Evolutionary conservation across 2,888 invertebrate species (phyloP).

Genomic region (Rhogogaster chlorosoma): DNA sequence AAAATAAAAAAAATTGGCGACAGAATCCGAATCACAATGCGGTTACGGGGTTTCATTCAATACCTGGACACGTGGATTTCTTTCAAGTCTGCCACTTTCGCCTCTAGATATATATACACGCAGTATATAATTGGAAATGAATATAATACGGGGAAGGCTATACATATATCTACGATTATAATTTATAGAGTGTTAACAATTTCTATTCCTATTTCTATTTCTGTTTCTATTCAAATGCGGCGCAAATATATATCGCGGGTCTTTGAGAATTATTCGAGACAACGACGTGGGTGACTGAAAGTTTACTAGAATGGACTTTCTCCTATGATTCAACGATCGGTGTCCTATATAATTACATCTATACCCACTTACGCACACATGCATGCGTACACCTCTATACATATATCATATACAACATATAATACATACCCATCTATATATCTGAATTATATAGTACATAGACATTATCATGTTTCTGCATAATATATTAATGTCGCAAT

Average conservation of each 20-base stretch:
- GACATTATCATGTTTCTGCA: background rate
- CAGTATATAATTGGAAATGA: background rate
- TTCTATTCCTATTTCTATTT: slow-evolving; percentile 21
- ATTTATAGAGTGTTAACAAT: background rate
- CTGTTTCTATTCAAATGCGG: background rate
- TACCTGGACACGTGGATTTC: background rate
- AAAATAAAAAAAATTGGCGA: too few relatives aligned
- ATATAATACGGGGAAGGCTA: background rate
- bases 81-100: background rate
- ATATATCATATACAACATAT: too few relatives aligned
- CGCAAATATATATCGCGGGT: background rate
- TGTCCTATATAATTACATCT: slow-evolving; percentile 27
- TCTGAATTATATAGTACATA: background rate
- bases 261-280: background rate
- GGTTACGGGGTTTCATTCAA: too few relatives aligned
- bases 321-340: slow-evolving; percentile 47
- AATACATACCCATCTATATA: too few relatives aligned
- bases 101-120: background rate
- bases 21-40: background rate
- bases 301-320: slow-evolving; percentile 28
- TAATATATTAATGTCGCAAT: background rate
- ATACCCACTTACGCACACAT: background rate
- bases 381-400: background rate
- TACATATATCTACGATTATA: background rate
- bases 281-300: slow-evolving; percentile 21